Conservation (phyloP, 2,113 vertebrate genomes). For the Jacana jacana region DNA sequence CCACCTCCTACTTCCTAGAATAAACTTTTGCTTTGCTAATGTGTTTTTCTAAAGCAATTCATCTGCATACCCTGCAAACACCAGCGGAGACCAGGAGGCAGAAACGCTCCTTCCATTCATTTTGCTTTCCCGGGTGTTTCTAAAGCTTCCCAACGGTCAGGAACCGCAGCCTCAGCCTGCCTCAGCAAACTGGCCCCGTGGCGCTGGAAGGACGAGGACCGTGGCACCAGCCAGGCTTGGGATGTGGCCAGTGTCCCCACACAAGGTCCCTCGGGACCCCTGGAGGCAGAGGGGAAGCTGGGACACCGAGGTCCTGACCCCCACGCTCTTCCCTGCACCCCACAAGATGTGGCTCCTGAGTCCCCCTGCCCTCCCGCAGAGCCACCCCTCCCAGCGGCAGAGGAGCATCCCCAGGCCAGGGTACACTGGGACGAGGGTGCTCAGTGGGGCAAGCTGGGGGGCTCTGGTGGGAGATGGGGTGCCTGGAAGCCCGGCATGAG, state of each 20-base stretch:
- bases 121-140: background rate
- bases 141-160: background rate
- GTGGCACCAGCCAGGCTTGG: fast-evolving
- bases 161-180: background rate
- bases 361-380: background rate
- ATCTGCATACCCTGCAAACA: constrained; percentile 59
- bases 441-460: background rate
- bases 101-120: background rate
- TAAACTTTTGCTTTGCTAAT: constrained; percentile 71
- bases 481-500: background rate
- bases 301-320: fast-evolving
- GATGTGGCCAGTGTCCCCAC: fast-evolving
- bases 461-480: background rate
- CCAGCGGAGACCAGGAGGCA: background rate
- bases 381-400: fast-evolving
- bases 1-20: constrained; percentile 69
- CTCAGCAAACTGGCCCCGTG: background rate
- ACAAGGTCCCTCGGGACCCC: fast-evolving
- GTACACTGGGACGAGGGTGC: fast-evolving
- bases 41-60: constrained; percentile 61
- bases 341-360: fast-evolving
- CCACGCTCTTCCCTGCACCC: background rate
- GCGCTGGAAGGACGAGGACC: background rate
- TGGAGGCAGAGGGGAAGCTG: background rate
- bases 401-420: background rate